Percentiles rank a stretch among this genome's conserved stretches.
Evolutionary conservation across 2,888 invertebrate genomes (phyloP).

Genomic region (Amphipyra tragopoginis): DNA sequence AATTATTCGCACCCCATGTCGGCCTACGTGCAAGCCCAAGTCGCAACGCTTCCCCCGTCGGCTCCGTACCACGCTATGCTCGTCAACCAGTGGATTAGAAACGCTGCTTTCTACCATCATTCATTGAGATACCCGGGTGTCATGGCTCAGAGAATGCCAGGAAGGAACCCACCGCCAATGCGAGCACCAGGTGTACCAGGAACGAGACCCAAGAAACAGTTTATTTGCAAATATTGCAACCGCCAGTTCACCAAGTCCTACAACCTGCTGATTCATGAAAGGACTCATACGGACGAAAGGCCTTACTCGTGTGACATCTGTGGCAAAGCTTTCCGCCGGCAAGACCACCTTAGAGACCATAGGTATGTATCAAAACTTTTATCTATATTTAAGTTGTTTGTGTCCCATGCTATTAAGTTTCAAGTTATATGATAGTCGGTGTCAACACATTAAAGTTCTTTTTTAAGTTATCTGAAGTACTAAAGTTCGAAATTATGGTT

Average conservation of each 20-base stretch:
- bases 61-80: slow-evolving; percentile 90
- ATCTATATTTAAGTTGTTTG: slow-evolving; percentile 37
- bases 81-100: slow-evolving; percentile 94
- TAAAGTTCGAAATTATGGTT: slow-evolving; percentile 15
- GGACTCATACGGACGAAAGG: slow-evolving; percentile 98
- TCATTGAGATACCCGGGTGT: slow-evolving; percentile 85
- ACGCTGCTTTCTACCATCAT: slow-evolving; percentile 92
- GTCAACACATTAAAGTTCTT: slow-evolving; percentile 31
- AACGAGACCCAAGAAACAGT: slow-evolving; percentile 94
- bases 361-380: slow-evolving; percentile 88
- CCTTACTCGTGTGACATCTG: slow-evolving; percentile 99
- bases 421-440: slow-evolving; percentile 40
- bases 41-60: slow-evolving; percentile 82
- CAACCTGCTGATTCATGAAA: slow-evolving; percentile 98
- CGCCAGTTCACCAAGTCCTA: slow-evolving; percentile 99
- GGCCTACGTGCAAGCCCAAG: slow-evolving; percentile 86
- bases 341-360: slow-evolving; percentile 97
- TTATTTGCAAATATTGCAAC: slow-evolving; percentile 99
- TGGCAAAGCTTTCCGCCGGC: slow-evolving; percentile 98
- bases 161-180: slow-evolving; percentile 88
- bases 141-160: slow-evolving; percentile 87
- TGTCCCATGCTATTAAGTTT: slow-evolving; percentile 49
- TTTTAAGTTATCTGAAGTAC: slow-evolving; percentile 50
- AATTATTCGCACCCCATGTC: slow-evolving; percentile 83
- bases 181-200: slow-evolving; percentile 90